Conservation (phyloP, 2,888 invertebrate species). For the Byasa hedistus region DNA sequence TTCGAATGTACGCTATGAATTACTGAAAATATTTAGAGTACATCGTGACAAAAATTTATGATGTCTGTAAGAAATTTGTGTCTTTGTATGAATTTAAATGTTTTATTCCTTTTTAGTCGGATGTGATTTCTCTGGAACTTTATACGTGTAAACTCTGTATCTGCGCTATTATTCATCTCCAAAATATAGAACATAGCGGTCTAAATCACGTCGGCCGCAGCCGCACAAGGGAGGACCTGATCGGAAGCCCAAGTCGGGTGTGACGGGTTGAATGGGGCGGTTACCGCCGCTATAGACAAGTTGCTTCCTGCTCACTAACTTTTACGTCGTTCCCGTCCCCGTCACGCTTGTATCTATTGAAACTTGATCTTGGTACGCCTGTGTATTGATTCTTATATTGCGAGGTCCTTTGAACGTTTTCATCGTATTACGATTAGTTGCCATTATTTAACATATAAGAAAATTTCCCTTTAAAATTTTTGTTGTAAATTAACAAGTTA, state of each 20-base stretch:
- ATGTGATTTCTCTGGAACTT: neutral
- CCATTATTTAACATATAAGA: no score
- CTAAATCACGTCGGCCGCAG: conserved; percentile 29
- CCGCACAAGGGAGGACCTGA: conserved; percentile 35
- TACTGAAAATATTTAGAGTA: no score
- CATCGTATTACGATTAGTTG: no score
- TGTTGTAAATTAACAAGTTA: no score
- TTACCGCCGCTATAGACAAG: conserved; percentile 37
- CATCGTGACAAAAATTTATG: no score
- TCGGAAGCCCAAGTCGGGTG: conserved; percentile 41
- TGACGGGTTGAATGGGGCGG: conserved; percentile 40
- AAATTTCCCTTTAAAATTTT: no score
- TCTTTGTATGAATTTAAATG: no score
- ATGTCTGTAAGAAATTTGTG: no score
- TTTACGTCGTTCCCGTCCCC: conserved; percentile 37
- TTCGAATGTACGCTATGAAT: neutral
- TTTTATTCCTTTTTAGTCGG: no score
- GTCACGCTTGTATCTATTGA: conserved; percentile 35
- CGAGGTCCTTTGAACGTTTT: neutral
- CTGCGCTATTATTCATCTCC: conserved; percentile 18
- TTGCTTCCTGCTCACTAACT: conserved; percentile 41
- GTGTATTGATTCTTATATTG: conserved; percentile 11
- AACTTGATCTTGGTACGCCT: conserved; percentile 34
- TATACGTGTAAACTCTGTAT: conserved; percentile 5
- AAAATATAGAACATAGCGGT: conserved; percentile 23